Evolutionary conservation across 2,113 vertebrate genomes (phyloP).

Genomic region (Turdus rufiventris): DNA sequence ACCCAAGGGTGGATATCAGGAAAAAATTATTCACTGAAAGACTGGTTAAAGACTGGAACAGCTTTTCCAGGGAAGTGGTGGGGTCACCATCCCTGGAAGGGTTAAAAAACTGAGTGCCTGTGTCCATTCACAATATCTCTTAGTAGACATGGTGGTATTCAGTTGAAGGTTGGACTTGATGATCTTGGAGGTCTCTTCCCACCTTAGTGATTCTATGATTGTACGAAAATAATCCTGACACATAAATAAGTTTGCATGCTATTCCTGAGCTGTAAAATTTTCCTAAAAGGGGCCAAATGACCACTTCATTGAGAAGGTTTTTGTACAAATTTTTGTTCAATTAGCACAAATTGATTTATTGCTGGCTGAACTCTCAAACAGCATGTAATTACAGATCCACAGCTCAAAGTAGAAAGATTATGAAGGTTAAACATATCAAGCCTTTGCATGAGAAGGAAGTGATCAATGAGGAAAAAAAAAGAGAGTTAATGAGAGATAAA

Average conservation of each 20-base stretch:
- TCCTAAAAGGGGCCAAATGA: not conserved
- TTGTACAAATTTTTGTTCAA: not conserved
- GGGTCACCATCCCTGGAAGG: not conserved
- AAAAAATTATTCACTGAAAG: not conserved
- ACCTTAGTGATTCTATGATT: not conserved
- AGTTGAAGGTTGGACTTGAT: not conserved
- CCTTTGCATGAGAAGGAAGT: slow-evolving; percentile 28
- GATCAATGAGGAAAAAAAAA: not conserved
- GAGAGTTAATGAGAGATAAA: slow-evolving; percentile 28
- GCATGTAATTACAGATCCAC: slow-evolving; percentile 18
- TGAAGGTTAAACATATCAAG: slow-evolving; percentile 44
- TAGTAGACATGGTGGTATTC: not conserved
- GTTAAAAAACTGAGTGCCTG: not conserved
- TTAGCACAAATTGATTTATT: slow-evolving; percentile 4
- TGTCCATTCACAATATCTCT: not conserved
- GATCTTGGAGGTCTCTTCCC: not conserved
- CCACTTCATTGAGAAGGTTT: not conserved
- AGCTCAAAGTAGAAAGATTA: slow-evolving; percentile 13
- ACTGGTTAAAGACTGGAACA: not conserved
- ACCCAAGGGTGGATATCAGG: not conserved
- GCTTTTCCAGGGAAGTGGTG: not conserved
- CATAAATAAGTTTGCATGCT: not conserved
- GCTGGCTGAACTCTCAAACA: not conserved
- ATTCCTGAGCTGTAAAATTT: not conserved
- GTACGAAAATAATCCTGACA: not conserved